phyloP scores from a whole-genome alignment of 2,888 invertebrate species.

The Pimpla rufipes region DNA sequence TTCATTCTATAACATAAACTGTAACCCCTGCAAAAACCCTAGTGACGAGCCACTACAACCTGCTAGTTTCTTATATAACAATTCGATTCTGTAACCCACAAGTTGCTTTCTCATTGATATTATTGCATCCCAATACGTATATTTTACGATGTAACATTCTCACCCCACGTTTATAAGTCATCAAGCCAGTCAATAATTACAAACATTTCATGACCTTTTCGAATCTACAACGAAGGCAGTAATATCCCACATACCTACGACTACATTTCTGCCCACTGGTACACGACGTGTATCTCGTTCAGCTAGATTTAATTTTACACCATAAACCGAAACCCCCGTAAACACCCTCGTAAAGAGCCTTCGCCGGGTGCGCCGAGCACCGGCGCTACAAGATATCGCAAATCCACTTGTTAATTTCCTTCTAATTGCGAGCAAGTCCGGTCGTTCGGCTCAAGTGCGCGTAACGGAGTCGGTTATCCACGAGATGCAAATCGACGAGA shows the following conservation, averaged over 20 bases:
- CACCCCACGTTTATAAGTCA: too few species aligned
- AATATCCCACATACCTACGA: too few species aligned
- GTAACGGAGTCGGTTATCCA: conserved; percentile 1
- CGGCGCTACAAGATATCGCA: too few species aligned
- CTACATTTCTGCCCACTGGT: too few species aligned
- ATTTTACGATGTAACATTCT: too few species aligned
- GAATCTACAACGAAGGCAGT: too few species aligned
- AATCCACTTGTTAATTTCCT: conserved; percentile 31
- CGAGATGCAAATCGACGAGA: conserved; percentile 34
- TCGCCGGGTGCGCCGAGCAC: neutral
- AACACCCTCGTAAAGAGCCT: conserved; percentile 26
- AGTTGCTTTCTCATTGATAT: too few species aligned
- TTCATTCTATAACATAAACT: conserved; percentile 2
- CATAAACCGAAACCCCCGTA: conserved; percentile 18
- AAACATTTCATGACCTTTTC: too few species aligned
- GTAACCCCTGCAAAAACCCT: conserved; percentile 21
- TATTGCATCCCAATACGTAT: too few species aligned
- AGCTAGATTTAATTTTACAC: neutral
- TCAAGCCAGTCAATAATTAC: too few species aligned
- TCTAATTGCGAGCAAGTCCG: conserved; percentile 23
- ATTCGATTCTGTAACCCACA: too few species aligned
- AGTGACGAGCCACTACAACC: conserved; percentile 18
- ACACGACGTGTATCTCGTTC: neutral
- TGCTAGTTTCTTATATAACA: too few species aligned
- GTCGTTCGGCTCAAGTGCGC: neutral